Evolutionary conservation across 2,888 invertebrate genomes (phyloP).

Genomic region (Mythimna loreyi): DNA sequence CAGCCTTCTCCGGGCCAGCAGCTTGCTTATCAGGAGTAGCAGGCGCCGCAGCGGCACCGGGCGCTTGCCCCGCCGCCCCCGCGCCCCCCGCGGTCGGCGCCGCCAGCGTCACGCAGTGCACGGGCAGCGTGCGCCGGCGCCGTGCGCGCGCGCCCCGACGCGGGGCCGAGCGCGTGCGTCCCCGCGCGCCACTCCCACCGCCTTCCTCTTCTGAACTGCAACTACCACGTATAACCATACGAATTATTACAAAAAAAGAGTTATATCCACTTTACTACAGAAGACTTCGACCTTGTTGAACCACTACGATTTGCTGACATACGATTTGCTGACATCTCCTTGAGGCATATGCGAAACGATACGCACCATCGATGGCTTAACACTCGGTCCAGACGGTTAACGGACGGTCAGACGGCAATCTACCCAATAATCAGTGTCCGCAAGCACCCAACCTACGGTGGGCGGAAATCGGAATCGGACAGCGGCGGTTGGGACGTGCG

Average conservation of each 20-base stretch:
- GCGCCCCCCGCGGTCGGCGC: conserved; percentile 9
- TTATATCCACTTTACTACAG: neutral
- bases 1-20: conserved; percentile 18
- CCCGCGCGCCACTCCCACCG: conserved; percentile 56
- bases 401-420: no score
- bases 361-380: no score
- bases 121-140: conserved; percentile 79
- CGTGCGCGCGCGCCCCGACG: conserved; percentile 60
- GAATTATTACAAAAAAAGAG: conserved; percentile 13
- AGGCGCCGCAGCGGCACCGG: neutral
- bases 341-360: no score
- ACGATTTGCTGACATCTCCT: no score
- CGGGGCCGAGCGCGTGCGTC: conserved; percentile 72
- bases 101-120: conserved; percentile 81
- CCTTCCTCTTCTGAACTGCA: conserved; percentile 75
- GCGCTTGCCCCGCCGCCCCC: neutral
- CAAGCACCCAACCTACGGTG: no score
- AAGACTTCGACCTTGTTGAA: no score
- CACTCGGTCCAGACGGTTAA: no score
- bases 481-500: no score
- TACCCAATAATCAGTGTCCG: no score
- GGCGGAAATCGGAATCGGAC: no score
- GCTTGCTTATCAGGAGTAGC: neutral
- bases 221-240: conserved; percentile 38
- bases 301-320: no score